Percentiles rank a stretch among this genome's conserved stretches.
Conservation (phyloP, 2,797 vertebrate genomes). For the Choloepus didactylus region DNA sequence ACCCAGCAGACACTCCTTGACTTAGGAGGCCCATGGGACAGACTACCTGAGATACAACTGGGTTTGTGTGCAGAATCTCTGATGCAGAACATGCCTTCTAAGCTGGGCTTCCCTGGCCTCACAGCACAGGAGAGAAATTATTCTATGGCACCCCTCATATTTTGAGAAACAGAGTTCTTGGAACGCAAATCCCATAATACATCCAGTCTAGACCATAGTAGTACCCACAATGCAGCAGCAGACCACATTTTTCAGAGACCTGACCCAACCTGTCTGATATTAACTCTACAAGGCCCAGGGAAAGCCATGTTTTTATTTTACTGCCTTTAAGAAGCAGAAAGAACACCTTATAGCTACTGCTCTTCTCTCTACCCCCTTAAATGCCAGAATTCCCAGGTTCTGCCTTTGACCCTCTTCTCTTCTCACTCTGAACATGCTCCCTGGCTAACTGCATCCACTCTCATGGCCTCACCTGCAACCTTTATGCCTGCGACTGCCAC, state of each 20-base stretch:
- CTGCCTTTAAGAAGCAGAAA: background rate
- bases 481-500: background rate
- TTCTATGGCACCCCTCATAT: background rate
- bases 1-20: background rate
- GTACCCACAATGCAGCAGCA: fast-evolving
- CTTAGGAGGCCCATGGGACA: background rate
- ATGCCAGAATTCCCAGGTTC: background rate
- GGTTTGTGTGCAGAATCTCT: background rate
- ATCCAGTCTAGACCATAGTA: background rate
- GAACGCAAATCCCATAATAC: background rate
- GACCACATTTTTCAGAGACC: background rate
- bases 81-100: background rate
- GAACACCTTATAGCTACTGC: too few relatives aligned
- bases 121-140: background rate
- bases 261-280: fast-evolving
- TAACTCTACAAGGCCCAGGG: background rate
- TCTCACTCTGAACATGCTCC: background rate
- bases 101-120: background rate
- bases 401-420: background rate
- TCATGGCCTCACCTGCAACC: background rate
- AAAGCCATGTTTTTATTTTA: background rate
- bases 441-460: background rate
- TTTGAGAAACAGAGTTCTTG: background rate
- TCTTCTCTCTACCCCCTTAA: background rate
- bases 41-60: background rate